Evolutionary conservation across 2,888 invertebrate species (phyloP).

Genomic region (Glomeris marginata): DNA sequence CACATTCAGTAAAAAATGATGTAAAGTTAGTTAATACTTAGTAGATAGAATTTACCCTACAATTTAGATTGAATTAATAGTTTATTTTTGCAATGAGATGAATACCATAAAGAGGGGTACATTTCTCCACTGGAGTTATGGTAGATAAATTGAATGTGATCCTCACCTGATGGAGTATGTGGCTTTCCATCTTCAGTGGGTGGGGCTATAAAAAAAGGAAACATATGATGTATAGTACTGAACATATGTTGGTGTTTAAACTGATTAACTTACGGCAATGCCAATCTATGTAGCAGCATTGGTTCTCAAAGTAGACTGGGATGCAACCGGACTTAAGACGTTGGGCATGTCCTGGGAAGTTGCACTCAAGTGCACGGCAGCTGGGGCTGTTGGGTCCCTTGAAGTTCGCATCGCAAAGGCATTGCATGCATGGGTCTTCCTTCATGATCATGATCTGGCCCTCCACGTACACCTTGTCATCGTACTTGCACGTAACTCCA

Average conservation of each 20-base stretch:
- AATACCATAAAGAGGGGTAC: no score
- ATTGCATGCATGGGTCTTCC: slow-evolving; percentile 14
- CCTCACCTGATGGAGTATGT: not conserved
- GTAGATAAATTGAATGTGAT: no score
- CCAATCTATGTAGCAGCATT: slow-evolving; percentile 19
- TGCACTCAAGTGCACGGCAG: slow-evolving; percentile 14
- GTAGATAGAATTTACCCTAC: no score
- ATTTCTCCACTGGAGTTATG: no score
- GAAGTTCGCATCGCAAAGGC: slow-evolving; percentile 11
- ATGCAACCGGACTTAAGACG: slow-evolving; percentile 18
- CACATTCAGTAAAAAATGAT: no score
- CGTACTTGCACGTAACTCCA: slow-evolving; percentile 8
- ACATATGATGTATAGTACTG: not conserved
- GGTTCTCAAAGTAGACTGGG: slow-evolving; percentile 21
- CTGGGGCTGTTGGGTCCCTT: slow-evolving; percentile 12
- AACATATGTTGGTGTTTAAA: not conserved
- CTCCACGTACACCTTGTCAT: slow-evolving; percentile 10
- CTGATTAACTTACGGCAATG: slow-evolving; percentile 17
- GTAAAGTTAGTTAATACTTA: no score
- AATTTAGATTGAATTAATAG: no score
- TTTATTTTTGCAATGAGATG: no score
- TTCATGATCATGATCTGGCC: slow-evolving; percentile 14
- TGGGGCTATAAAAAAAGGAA: not conserved
- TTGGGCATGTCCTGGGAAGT: slow-evolving; percentile 13
- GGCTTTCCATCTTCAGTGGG: slow-evolving; percentile 6